These are phyloP conservation scores for Pristionchus entomophagus DNA, from an alignment of 2,888 invertebrate genomes.

Conservation along the genomic window DNA sequence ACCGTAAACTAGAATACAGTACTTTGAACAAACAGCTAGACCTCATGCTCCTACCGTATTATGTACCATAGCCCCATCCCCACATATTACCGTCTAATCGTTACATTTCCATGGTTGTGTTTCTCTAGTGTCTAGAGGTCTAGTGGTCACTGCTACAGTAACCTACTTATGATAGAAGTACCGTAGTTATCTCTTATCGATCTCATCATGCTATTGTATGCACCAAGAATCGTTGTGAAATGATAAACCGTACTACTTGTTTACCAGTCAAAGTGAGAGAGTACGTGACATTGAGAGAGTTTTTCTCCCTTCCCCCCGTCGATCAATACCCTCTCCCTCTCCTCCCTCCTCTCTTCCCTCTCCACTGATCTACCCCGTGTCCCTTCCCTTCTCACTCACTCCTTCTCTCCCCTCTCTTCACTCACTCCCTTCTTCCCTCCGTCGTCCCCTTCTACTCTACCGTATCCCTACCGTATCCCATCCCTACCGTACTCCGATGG, in stretches of 20 bases:
- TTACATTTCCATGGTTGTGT: constrained; percentile 34
- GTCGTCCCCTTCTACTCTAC: neutral
- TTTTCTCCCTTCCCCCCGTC: too few species aligned
- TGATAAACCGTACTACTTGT: neutral
- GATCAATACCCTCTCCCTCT: neutral
- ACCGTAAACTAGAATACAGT: constrained; percentile 14
- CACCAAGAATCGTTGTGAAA: constrained; percentile 28
- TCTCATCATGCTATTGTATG: constrained; percentile 1
- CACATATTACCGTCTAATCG: constrained; percentile 22
- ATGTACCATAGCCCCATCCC: neutral
- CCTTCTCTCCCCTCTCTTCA: neutral
- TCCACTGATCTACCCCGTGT: constrained; percentile 37
- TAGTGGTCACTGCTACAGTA: neutral
- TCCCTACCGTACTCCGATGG: constrained; percentile 16
- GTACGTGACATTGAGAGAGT: neutral
- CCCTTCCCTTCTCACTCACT: constrained; percentile 6
- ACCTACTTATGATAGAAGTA: constrained; percentile 2
- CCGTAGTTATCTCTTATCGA: neutral
- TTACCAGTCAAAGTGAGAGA: neutral
- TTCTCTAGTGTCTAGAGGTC: neutral
- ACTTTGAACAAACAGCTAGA: neutral
- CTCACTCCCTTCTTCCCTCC: neutral
- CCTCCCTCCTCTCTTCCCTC: neutral
- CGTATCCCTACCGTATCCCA: neutral
- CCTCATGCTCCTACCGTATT: neutral